Conservation (phyloP, 35 echinoderm and acorn worm genomes). For the Chiridota heheva region DNA sequence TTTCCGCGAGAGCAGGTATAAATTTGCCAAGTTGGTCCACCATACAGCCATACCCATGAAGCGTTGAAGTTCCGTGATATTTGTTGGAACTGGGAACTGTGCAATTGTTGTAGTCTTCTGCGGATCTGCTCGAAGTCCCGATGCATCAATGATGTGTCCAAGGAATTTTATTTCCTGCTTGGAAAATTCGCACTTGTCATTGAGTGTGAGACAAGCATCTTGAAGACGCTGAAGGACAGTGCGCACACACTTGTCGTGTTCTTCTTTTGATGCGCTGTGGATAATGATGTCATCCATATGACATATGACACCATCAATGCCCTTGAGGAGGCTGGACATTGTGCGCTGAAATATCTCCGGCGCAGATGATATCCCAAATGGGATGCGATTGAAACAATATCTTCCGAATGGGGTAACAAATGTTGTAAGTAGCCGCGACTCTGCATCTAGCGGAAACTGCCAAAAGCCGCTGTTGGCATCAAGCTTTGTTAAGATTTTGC, state of each 20-base stretch:
- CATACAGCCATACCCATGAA: too few relatives aligned
- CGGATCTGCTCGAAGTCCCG: conserved; percentile 38
- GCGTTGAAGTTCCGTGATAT: conserved; percentile 55
- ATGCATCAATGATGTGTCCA: conserved; percentile 46
- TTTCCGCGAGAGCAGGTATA: too few relatives aligned
- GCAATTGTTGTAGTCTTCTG: conserved; percentile 34
- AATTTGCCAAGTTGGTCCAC: too few relatives aligned
- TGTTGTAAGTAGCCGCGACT: too few relatives aligned
- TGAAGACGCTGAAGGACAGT: conserved; percentile 2
- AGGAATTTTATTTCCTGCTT: conserved; percentile 16
- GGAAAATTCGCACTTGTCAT: conserved; percentile 40
- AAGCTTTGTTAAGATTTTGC: conserved; percentile 47
- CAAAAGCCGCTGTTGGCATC: conserved; percentile 67
- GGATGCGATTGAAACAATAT: conserved; percentile 42
- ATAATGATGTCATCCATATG: conserved; percentile 60
- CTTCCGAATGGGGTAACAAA: too few relatives aligned
- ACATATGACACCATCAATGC: background rate
- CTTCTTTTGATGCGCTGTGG: conserved; percentile 1
- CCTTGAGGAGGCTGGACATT: conserved; percentile 36
- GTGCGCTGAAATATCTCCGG: conserved; percentile 51
- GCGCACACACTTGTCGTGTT: conserved; percentile 25
- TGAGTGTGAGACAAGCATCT: background rate
- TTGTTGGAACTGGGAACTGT: conserved; percentile 45
- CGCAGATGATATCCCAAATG: conserved; percentile 53
- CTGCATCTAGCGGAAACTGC: conserved; percentile 49